These are phyloP conservation scores for Trematocara marginatum DNA, from an alignment of 2,113 vertebrate species.

Conservation along the genomic window DNA sequence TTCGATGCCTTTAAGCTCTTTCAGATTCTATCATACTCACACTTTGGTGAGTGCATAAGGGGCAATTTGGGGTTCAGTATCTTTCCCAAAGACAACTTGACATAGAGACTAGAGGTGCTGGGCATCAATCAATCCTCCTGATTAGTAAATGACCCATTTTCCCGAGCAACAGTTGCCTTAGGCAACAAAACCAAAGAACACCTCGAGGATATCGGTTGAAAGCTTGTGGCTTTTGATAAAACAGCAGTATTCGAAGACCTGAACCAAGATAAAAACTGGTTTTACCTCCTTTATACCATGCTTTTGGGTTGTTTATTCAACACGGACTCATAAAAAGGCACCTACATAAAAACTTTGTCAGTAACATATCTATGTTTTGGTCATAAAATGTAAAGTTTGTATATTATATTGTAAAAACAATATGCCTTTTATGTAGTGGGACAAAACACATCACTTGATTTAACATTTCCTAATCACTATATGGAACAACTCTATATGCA, in stretches of 20 bases:
- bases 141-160: not conserved
- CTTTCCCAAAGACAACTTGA: not conserved
- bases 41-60: not conserved
- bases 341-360: not conserved
- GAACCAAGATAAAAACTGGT: not conserved
- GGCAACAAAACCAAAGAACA: not conserved
- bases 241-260: fast-evolving
- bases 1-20: not conserved
- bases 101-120: not conserved
- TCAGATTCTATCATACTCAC: not conserved
- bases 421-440: not conserved
- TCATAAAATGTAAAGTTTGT: not conserved
- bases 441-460: not conserved
- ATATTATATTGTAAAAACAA: not conserved
- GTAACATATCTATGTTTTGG: not conserved
- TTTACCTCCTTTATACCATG: not conserved
- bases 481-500: not conserved
- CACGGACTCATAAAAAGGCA: fast-evolving
- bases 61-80: not conserved
- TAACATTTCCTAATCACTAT: not conserved
- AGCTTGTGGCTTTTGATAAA: not conserved
- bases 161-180: fast-evolving
- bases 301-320: not conserved
- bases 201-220: not conserved
- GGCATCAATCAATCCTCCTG: not conserved